Base-by-base conservation (phyloP, 2,113 vertebrate species). In the Forbesichthys papilliferus region DNA sequence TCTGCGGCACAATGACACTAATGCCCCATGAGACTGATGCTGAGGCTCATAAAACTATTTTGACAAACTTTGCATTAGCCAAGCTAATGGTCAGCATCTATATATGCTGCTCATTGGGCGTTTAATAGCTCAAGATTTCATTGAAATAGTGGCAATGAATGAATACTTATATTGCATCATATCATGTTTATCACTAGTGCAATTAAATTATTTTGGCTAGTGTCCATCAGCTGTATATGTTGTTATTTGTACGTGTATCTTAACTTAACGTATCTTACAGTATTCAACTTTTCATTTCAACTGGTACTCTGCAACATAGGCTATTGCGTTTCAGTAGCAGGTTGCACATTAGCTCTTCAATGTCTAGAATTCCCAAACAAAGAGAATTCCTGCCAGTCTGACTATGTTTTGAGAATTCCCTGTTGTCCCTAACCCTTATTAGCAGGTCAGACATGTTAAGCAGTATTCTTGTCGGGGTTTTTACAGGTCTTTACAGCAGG, bases 381-480 rank as follows among this genome's bases (percentile, higher is more conserved):
- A 58, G 27, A 58, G 20, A 47, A 48, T 48, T 48, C 61, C 61
- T 20, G 42, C 14, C 61, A 62, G 61, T 49, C 33, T 20, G 62
- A 61, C 2, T 14, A 42, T 63, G 49, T 77, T 62, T 34, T 59
- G 13, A 68, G 66, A 68, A 51, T 59, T 59, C 46, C 66, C 59
- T 54, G 64, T 48, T 60, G 65, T 64, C 69, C 63, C 57, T 59
- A 58, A 77, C 54, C 75, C 70, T 69, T 33, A 69, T 78, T 73
- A 78, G 66, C 56, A 68, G 70, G 70, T 73, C 75, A 78, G 60
- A 60, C 49, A 78, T 73, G 75, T 78, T 73, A 73, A 73, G 70
- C 66, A 69, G 75, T 73, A 69, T 67, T 46, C 63, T 60, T 65
- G 49, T 67, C 51, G 46, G 56, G 36, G 36, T 67, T 76, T 68